Evolutionary conservation across 2,113 vertebrate species (phyloP).

Genomic region (Proterorhinus semilunaris): DNA sequence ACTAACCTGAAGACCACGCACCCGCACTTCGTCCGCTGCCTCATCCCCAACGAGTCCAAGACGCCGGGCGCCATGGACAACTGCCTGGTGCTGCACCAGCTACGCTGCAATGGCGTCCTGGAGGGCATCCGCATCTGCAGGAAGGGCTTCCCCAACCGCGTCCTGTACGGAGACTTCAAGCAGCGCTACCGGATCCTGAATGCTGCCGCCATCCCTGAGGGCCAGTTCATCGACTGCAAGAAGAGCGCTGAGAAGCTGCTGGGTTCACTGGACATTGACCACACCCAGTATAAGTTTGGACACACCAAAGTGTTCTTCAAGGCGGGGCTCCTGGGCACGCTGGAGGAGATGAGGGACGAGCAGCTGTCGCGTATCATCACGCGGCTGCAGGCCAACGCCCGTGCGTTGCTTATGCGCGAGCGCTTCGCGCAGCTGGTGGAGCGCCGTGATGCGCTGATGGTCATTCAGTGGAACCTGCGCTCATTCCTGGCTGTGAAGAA

Average conservation of each 20-base stretch:
- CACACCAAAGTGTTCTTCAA: slow-evolving; percentile 96
- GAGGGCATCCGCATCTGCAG: slow-evolving; percentile 87
- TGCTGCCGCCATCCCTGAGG: slow-evolving; percentile 88
- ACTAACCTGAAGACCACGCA: slow-evolving; percentile 91
- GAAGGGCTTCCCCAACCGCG: slow-evolving; percentile 84
- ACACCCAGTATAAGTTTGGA: slow-evolving; percentile 83
- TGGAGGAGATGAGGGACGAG: slow-evolving; percentile 78
- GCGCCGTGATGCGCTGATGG: slow-evolving; percentile 83
- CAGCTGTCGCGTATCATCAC: slow-evolving; percentile 89
- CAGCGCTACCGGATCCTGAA: slow-evolving; percentile 94
- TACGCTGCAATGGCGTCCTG: slow-evolving; percentile 85
- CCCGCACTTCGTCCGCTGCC: slow-evolving; percentile 93
- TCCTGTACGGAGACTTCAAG: slow-evolving; percentile 82
- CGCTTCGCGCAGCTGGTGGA: slow-evolving; percentile 53
- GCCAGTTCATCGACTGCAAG: slow-evolving; percentile 91
- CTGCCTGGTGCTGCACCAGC: slow-evolving; percentile 84
- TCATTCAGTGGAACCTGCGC: slow-evolving; percentile 94
- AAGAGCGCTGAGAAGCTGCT: slow-evolving; percentile 85
- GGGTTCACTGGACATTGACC: slow-evolving; percentile 79
- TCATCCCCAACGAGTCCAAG: slow-evolving; percentile 94
- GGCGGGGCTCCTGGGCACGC: slow-evolving; percentile 88
- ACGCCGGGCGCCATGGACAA: slow-evolving; percentile 85
- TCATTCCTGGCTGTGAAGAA: slow-evolving; percentile 92
- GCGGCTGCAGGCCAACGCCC: slow-evolving; percentile 85
- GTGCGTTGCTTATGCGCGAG: slow-evolving; percentile 83